Percentiles rank a stretch among this genome's conserved stretches.
These are phyloP conservation scores for Dipodomys ordii DNA, from an alignment of 2,113 vertebrate genomes.

Conservation along the genomic window DNA sequence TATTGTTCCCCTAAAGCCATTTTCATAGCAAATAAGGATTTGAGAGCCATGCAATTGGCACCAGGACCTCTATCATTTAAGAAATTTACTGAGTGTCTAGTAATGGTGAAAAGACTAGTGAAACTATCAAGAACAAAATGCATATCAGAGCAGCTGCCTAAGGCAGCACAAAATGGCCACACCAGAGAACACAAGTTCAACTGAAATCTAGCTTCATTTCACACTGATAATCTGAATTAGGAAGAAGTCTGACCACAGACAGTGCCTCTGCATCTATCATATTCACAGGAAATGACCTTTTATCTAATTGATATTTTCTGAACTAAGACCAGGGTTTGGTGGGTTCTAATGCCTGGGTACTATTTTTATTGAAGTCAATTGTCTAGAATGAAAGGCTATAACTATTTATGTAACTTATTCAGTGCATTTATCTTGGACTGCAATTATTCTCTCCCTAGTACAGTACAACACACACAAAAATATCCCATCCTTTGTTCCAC, in stretches of 20 bases:
- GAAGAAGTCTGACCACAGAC: background rate
- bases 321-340: background rate
- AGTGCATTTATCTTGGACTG: background rate
- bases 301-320: background rate
- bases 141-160: background rate
- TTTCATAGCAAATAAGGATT: slow-evolving; percentile 6
- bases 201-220: background rate
- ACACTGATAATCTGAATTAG: background rate
- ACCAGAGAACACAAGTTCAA: too few relatives aligned
- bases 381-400: background rate
- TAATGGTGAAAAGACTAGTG: background rate
- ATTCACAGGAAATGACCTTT: background rate
- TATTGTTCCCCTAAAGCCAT: background rate
- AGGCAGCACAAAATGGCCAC: background rate
- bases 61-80: background rate
- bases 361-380: background rate
- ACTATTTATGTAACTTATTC: background rate
- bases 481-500: background rate
- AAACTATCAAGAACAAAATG: slow-evolving; percentile 6
- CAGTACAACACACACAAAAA: background rate
- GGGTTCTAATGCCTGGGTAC: background rate
- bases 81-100: background rate
- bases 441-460: background rate
- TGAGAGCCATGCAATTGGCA: background rate
- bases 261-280: background rate